Percentiles rank a stretch among this genome's conserved stretches.
Evolutionary conservation across 2,113 vertebrate genomes (phyloP).

Genomic region (Sorex fumeus): DNA sequence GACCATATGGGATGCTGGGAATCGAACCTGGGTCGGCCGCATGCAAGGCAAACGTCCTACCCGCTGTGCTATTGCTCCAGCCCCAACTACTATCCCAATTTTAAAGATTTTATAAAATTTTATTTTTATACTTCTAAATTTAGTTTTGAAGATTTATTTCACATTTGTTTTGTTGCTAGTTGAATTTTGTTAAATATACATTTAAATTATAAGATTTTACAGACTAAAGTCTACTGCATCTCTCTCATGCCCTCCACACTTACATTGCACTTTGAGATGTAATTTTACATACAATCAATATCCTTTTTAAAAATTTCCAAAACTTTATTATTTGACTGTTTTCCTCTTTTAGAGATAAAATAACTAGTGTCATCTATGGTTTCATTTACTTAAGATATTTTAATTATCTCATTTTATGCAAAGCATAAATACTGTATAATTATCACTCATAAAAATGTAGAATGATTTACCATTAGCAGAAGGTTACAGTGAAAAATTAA

Average conservation of each 20-base stretch:
- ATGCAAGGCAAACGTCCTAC: too few species aligned
- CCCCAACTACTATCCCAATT: background rate
- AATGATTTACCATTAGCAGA: background rate
- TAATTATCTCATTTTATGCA: conserved; percentile 39
- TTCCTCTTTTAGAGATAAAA: background rate
- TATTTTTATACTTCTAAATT: background rate
- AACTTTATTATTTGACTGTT: background rate
- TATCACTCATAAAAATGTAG: conserved; percentile 3
- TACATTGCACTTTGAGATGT: background rate
- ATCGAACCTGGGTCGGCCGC: too few species aligned
- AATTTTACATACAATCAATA: conserved; percentile 9
- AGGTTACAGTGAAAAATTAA: background rate
- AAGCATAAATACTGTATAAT: background rate
- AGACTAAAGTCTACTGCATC: background rate
- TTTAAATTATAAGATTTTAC: conserved; percentile 11
- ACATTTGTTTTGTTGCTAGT: conserved; percentile 8
- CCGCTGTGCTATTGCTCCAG: too few species aligned
- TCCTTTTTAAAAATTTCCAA: conserved; percentile 9
- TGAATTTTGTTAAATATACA: background rate
- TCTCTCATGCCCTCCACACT: background rate
- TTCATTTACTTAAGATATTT: conserved; percentile 16
- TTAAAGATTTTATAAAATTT: background rate
- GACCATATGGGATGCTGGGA: too few species aligned
- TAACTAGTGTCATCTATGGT: background rate
- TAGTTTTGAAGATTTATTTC: background rate